A percentile compares a stretch with the other conserved stretches of the same genome.
Conservation (phyloP, 2,113 vertebrate genomes). For the Lynx canadensis region DNA sequence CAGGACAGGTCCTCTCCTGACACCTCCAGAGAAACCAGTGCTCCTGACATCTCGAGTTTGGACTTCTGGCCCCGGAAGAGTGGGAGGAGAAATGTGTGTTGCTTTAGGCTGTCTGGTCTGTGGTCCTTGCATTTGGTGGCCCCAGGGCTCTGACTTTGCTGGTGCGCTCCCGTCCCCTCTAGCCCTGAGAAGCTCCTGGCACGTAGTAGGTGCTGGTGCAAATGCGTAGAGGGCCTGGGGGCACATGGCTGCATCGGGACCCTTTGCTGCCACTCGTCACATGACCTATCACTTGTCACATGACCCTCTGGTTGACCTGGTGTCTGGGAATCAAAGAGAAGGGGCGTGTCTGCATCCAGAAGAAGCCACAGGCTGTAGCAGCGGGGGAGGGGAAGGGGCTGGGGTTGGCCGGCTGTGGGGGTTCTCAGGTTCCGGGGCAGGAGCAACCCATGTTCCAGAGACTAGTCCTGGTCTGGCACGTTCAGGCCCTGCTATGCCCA, state of each 20-base stretch:
- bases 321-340: not conserved
- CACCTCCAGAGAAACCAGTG: accelerated
- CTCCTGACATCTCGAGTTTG: not conserved
- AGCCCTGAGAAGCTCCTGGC: not conserved
- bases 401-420: accelerated
- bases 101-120: accelerated
- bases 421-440: not conserved
- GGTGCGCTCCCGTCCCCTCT: accelerated
- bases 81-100: accelerated
- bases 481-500: not conserved
- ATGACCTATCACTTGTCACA: too few relatives aligned
- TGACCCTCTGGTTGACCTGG: not conserved
- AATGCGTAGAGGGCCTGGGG: accelerated
- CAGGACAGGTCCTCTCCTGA: not conserved
- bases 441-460: accelerated
- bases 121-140: accelerated
- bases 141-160: accelerated
- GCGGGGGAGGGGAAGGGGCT: accelerated
- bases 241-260: accelerated
- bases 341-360: accelerated
- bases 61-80: not conserved
- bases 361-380: not conserved
- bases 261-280: not conserved
- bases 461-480: not conserved
- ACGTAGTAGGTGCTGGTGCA: accelerated